phyloP scores from a whole-genome alignment of 1,140 invertebrate genomes.

The Drosophila pandora region DNA sequence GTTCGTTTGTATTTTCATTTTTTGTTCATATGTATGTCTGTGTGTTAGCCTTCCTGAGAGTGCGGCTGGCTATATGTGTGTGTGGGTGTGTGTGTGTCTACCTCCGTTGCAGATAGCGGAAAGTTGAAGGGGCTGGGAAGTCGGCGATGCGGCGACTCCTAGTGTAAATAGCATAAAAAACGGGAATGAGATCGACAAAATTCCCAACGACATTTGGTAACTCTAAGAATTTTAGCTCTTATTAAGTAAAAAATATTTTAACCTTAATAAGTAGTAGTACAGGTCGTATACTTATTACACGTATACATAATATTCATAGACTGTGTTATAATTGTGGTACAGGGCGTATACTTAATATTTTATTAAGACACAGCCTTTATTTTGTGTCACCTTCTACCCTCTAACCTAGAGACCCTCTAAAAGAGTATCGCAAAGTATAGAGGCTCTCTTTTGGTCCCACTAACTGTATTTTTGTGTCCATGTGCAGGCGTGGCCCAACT shows the following conservation, averaged over 20 bases:
- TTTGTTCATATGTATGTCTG: background rate
- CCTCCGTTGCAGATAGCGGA: constrained; percentile 57
- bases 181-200: background rate
- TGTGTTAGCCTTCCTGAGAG: constrained; percentile 22
- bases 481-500: constrained; percentile 29
- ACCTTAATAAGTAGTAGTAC: background rate
- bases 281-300: background rate
- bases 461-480: constrained; percentile 29
- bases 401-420: background rate
- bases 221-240: background rate
- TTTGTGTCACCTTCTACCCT: too few species aligned
- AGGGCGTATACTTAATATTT: background rate
- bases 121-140: constrained; percentile 35
- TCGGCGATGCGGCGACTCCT: constrained; percentile 30
- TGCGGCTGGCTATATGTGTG: constrained; percentile 6
- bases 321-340: background rate
- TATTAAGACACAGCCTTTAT: background rate
- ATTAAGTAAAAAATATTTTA: background rate
- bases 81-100: constrained; percentile 22
- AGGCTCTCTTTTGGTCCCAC: constrained; percentile 21
- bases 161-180: constrained; percentile 63
- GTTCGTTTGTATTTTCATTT: constrained; percentile 47
- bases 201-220: background rate
- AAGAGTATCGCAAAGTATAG: constrained; percentile 2
- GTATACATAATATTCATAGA: background rate